Evolutionary conservation across 53 echinoderm and acorn worm genomes (phyloP).

Genomic region (Holothuria scabra): DNA sequence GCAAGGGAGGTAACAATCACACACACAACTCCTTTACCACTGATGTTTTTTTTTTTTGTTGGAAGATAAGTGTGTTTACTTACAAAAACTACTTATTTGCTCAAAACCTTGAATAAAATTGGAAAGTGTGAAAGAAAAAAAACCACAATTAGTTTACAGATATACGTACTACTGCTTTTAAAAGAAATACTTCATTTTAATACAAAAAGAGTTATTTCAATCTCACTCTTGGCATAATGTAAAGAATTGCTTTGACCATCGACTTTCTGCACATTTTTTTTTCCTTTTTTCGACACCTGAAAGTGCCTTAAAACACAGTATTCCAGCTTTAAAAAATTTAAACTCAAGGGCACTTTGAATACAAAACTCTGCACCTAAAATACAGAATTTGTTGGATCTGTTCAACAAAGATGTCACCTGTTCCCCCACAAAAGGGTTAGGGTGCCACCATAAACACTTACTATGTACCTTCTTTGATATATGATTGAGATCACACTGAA

Average conservation of each 20-base stretch:
- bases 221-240: slow-evolving; percentile 27
- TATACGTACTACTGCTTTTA: too few species aligned
- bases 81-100: slow-evolving; percentile 35
- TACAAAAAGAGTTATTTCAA: slow-evolving; percentile 37
- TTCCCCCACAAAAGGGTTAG: too few species aligned
- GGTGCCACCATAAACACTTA: too few species aligned
- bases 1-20: slow-evolving; percentile 42
- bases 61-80: slow-evolving; percentile 44
- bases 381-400: too few species aligned
- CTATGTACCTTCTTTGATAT: too few species aligned
- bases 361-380: slow-evolving; percentile 11
- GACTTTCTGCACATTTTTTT: neutral
- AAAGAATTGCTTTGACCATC: slow-evolving; percentile 23
- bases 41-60: slow-evolving; percentile 28
- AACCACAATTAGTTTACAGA: neutral
- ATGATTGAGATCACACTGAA: too few species aligned
- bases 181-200: slow-evolving; percentile 5
- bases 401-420: too few species aligned
- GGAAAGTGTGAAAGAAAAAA: slow-evolving; percentile 24
- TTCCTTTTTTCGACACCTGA: neutral
- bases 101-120: slow-evolving; percentile 27
- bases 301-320: neutral
- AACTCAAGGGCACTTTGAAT: slow-evolving; percentile 47
- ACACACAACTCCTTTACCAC: slow-evolving; percentile 46
- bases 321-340: slow-evolving; percentile 27